Conservation (phyloP, 2,797 vertebrate species). For the Rhinichthys osculus region DNA sequence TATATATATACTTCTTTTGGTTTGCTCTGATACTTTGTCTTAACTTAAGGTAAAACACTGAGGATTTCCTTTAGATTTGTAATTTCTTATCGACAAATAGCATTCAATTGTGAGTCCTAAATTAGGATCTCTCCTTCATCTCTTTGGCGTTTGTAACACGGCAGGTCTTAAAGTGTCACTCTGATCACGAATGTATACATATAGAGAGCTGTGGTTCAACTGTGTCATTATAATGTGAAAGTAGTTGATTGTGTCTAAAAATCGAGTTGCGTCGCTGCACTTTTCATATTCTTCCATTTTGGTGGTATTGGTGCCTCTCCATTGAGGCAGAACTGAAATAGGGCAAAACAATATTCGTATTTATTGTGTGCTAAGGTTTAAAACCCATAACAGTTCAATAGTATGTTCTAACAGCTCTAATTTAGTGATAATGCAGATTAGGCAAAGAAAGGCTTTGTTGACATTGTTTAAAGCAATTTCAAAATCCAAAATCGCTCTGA, state of each 20-base stretch:
- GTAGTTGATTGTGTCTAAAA: constrained; percentile 27
- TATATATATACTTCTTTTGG: background rate
- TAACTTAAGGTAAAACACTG: constrained; percentile 34
- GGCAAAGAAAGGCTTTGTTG: constrained; percentile 1
- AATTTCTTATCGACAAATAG: constrained; percentile 9
- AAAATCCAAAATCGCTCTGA: background rate
- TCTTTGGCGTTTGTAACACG: constrained; percentile 17
- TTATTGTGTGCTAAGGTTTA: constrained; percentile 39
- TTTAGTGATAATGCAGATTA: constrained; percentile 7
- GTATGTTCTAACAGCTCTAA: constrained; percentile 14
- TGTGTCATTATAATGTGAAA: constrained; percentile 47
- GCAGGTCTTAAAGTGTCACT: constrained; percentile 39
- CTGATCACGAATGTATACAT: constrained; percentile 61
- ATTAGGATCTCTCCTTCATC: constrained; percentile 35
- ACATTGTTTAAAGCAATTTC: background rate
- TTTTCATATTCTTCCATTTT: constrained; percentile 19
- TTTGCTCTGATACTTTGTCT: constrained; percentile 33
- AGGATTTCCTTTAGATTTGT: constrained; percentile 15
- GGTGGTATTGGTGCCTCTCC: constrained; percentile 10
- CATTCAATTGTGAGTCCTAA: constrained; percentile 8
- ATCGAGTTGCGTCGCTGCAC: constrained; percentile 9
- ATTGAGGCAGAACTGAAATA: constrained; percentile 5
- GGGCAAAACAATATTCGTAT: background rate
- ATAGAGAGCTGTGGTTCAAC: constrained; percentile 39
- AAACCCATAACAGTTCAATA: constrained; percentile 33